Conservation (phyloP, 1,140 invertebrate genomes). For the Drosophila albomicans region DNA sequence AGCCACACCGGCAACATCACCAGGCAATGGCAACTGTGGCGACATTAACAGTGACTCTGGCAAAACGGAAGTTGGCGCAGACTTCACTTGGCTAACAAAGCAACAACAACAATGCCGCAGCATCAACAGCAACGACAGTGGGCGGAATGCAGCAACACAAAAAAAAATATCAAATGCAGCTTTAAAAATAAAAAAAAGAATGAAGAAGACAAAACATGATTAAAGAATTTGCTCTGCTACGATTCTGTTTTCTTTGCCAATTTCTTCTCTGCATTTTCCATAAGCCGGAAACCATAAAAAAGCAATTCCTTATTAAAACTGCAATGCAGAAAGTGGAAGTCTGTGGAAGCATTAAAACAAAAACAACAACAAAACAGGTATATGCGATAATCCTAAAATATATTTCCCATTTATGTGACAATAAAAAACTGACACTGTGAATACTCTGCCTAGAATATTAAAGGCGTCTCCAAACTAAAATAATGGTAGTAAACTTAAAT, state of each 20-base stretch:
- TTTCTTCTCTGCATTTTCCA: constrained; percentile 70
- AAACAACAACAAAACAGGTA: background rate
- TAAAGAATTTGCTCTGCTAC: constrained; percentile 60
- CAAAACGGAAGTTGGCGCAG: constrained; percentile 65
- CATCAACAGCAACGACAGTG: constrained; percentile 14
- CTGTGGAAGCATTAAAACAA: constrained; percentile 21
- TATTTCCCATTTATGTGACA: background rate
- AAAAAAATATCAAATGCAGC: constrained; percentile 33
- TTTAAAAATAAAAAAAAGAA: constrained; percentile 28
- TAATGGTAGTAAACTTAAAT: too few relatives aligned
- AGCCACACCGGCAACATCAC: background rate
- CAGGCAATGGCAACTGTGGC: constrained; percentile 65
- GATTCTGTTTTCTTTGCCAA: constrained; percentile 68
- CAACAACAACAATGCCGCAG: constrained; percentile 49
- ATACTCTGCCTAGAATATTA: too few relatives aligned
- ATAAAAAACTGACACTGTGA: too few relatives aligned
- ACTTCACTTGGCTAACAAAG: constrained; percentile 77
- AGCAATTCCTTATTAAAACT: constrained; percentile 82
- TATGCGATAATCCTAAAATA: constrained; percentile 6
- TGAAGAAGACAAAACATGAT: constrained; percentile 55
- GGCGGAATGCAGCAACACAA: constrained; percentile 2
- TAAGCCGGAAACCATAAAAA: constrained; percentile 83
- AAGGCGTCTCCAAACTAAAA: too few relatives aligned
- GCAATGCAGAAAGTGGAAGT: constrained; percentile 51
- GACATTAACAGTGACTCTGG: constrained; percentile 60